Evolutionary conservation across 2,113 vertebrate genomes (phyloP).

Genomic region (Diphyllodes magnificus): DNA sequence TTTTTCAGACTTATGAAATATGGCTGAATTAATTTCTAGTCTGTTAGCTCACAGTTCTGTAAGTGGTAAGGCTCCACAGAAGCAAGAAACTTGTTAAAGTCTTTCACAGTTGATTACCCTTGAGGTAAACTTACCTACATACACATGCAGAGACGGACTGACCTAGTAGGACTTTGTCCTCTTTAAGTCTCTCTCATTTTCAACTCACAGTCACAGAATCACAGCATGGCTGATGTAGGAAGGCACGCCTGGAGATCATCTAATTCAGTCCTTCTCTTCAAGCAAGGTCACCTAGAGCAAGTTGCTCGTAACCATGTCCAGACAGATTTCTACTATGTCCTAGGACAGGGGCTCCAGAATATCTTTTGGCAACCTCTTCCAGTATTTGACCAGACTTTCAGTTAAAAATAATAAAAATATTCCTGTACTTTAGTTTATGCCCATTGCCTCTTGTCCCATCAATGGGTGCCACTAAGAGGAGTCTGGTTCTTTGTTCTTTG

Average conservation of each 20-base stretch:
- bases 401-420: background rate
- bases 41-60: background rate
- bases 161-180: background rate
- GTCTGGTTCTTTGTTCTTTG: background rate
- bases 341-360: fast-evolving
- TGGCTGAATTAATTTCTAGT: background rate
- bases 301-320: background rate
- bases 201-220: background rate
- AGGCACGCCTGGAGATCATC: background rate
- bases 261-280: background rate
- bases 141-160: background rate
- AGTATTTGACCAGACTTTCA: background rate
- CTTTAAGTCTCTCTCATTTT: background rate
- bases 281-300: background rate
- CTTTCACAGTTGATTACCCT: background rate
- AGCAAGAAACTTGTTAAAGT: background rate
- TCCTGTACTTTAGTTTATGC: background rate
- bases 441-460: background rate
- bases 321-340: background rate
- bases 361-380: background rate
- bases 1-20: background rate
- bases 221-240: background rate
- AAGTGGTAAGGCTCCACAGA: background rate
- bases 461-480: background rate
- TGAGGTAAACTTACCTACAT: background rate